These are phyloP conservation scores for Mallotus villosus DNA, from an alignment of 2,797 vertebrate species.

Conservation along the genomic window DNA sequence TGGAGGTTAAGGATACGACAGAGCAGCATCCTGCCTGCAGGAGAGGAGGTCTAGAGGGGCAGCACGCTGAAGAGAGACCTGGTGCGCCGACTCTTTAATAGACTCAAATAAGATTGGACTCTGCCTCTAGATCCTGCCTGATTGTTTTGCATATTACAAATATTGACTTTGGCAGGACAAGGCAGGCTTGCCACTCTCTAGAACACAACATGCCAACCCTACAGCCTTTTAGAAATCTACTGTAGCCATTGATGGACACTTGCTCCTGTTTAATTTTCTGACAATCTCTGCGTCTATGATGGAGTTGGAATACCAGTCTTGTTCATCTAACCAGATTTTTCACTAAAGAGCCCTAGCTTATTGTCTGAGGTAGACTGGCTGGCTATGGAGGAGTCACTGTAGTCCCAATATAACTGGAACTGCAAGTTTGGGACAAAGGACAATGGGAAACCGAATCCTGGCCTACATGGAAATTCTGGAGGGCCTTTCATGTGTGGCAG, in stretches of 20 bases:
- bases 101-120: not conserved
- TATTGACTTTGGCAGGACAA: not conserved
- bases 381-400: not conserved
- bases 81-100: not conserved
- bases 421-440: not conserved
- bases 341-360: not conserved
- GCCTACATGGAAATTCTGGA: not conserved
- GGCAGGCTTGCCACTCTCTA: not conserved
- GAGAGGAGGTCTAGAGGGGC: not conserved
- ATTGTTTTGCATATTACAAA: not conserved
- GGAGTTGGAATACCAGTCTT: no score
- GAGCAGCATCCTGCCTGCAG: not conserved
- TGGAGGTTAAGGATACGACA: not conserved
- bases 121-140: no score
- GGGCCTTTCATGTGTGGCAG: not conserved
- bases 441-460: not conserved
- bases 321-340: no score
- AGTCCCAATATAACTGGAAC: not conserved
- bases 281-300: no score
- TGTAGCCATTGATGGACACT: no score
- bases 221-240: no score
- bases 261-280: no score
- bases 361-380: not conserved
- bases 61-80: not conserved
- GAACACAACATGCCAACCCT: no score